Evolutionary conservation across 2,888 invertebrate genomes (phyloP), one percentile per base, ranked within the genome.

Genomic region (Mythimna pallens): DNA sequence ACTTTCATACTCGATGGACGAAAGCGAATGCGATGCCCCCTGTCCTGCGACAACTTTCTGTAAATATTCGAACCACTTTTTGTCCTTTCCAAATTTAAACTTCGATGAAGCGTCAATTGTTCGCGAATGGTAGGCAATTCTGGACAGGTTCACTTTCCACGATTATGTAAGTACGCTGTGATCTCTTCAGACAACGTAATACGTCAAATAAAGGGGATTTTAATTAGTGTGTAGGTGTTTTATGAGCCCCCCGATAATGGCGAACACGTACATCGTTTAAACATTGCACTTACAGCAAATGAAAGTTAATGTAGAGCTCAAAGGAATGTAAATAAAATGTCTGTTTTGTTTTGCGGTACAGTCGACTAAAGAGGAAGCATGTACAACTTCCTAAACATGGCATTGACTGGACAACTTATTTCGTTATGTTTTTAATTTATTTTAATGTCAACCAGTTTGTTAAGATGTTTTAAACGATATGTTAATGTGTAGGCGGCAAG

Each of bases 11-110:
- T 94, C 94, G 90, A 91, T 91, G 89, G 88, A 93, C 90, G 95
- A 95, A 96, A 96, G 94, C 94, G 96, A 96, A 93, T 89, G 91
- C 89, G 89, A 83, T 81, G 89, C 84, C 92, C 92, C 93, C 94
- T 89, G 92, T 90, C 94, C 94, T 90, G 93, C 88, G 93, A 93
- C 94, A 94, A 93, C 94, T 95, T 95, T 95, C 95, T 92, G 93
- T 92, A 89, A 91, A 91, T 89, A 90, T 89, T 87, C 93, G 89
- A 92, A 93, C 94, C 89, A 92, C 94, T 95, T 95, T 96, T 95
- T 95, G 92, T 93, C 92, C 92, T 93, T 94, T 93, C 93, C 92
- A 92, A 94, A 93, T 93, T 90, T 89, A 90, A 92, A 90, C 91
- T 92, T 92, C 91, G 92, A 93, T 93, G 93, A 92, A 90, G 87